phyloP scores from a whole-genome alignment of 1,140 invertebrate species.

The Trigoniulus corallinus region DNA sequence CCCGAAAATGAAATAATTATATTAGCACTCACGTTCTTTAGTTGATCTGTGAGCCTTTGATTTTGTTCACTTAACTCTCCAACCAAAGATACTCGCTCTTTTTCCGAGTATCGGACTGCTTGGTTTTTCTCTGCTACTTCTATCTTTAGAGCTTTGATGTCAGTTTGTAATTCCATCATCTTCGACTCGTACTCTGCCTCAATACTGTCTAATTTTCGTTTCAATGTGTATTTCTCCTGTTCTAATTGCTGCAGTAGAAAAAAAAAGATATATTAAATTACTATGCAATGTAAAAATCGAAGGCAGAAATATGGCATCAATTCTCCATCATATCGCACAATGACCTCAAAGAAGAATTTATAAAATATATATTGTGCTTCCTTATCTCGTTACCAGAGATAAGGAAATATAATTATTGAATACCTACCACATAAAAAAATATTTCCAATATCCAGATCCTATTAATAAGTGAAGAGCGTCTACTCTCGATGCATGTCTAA shows the following conservation, averaged over 20 bases:
- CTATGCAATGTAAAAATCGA: too few relatives aligned
- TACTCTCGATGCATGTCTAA: too few relatives aligned
- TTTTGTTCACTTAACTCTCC: slow-evolving; percentile 79
- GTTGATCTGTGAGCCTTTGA: slow-evolving; percentile 63
- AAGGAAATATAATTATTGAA: too few relatives aligned
- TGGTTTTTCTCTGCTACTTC: slow-evolving; percentile 40
- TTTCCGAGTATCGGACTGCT: slow-evolving; percentile 49
- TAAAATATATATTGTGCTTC: too few relatives aligned
- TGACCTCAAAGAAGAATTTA: not conserved
- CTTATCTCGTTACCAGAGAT: too few relatives aligned
- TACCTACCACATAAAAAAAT: too few relatives aligned
- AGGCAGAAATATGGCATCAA: too few relatives aligned
- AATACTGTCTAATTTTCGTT: slow-evolving; percentile 60
- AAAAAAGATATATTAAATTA: too few relatives aligned
- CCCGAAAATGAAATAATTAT: not conserved
- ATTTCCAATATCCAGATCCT: too few relatives aligned
- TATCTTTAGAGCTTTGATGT: slow-evolving; percentile 51
- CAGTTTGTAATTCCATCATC: slow-evolving; percentile 67
- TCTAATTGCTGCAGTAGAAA: slow-evolving; percentile 57
- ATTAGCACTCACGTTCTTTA: slow-evolving; percentile 46
- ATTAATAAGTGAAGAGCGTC: too few relatives aligned
- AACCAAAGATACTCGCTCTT: slow-evolving; percentile 59
- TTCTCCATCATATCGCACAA: not conserved
- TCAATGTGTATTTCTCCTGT: slow-evolving; percentile 75
- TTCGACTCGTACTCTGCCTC: slow-evolving; percentile 79